These are phyloP conservation scores for Deilephila elpenor DNA, from an alignment of 2,888 invertebrate genomes.

Conservation along the genomic window DNA sequence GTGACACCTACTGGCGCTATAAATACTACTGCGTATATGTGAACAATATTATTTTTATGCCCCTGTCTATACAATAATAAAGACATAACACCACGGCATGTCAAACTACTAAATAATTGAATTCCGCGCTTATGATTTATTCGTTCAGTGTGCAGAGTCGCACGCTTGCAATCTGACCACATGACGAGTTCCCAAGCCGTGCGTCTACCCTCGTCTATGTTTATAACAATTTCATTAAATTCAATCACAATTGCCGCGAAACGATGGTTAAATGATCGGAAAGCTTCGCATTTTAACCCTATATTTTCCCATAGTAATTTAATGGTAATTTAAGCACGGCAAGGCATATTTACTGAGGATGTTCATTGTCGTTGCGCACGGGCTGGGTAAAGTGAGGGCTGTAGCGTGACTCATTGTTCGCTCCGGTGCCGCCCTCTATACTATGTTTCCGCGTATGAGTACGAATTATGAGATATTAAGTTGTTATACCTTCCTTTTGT, in stretches of 20 bases:
- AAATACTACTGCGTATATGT: too few relatives aligned
- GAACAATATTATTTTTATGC: too few relatives aligned
- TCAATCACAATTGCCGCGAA: slow-evolving; percentile 51
- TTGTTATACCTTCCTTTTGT: slow-evolving; percentile 13
- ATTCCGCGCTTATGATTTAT: slow-evolving; percentile 9
- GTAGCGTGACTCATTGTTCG: slow-evolving; percentile 23
- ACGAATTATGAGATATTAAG: slow-evolving; percentile 9
- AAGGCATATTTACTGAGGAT: slow-evolving; percentile 15
- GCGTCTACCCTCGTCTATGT: slow-evolving; percentile 57
- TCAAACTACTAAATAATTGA: slow-evolving; percentile 8
- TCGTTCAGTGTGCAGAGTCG: slow-evolving; percentile 4
- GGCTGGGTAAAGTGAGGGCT: slow-evolving; percentile 23
- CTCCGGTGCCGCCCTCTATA: slow-evolving; percentile 1
- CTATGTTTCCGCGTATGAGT: slow-evolving; percentile 16
- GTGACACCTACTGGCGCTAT: too few relatives aligned
- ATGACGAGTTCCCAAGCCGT: slow-evolving; percentile 63
- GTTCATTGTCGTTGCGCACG: slow-evolving; percentile 21
- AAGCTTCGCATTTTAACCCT: slow-evolving; percentile 53
- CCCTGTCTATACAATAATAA: too few relatives aligned
- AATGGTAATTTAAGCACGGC: slow-evolving; percentile 50
- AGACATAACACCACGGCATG: not conserved
- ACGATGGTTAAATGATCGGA: slow-evolving; percentile 54
- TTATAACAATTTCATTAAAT: slow-evolving; percentile 73
- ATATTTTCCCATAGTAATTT: slow-evolving; percentile 55
- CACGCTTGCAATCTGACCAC: slow-evolving; percentile 44